Percentiles rank a stretch among this genome's conserved stretches.
phyloP scores from a whole-genome alignment of 2,888 invertebrate genomes.

The Ferrisia virgata region DNA sequence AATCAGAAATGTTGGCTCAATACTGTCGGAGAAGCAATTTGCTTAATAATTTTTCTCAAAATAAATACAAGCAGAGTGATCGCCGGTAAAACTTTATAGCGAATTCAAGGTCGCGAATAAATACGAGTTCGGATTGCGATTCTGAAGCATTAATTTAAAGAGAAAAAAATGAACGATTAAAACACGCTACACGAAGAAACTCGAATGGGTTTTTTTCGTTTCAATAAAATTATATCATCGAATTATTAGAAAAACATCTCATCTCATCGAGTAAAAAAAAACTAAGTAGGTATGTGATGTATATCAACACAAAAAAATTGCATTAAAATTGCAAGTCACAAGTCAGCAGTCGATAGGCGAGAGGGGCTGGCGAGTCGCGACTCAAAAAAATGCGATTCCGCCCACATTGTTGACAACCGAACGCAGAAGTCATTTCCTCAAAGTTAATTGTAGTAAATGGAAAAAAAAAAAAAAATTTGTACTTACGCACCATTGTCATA shows the following conservation, averaged over 20 bases:
- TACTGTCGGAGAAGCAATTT: too few species aligned
- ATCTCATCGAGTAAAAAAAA: too few species aligned
- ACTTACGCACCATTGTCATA: conserved; percentile 31
- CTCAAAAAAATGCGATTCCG: not conserved
- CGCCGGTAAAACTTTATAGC: not conserved
- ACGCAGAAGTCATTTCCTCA: not conserved
- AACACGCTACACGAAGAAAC: not conserved
- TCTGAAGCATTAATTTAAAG: not conserved
- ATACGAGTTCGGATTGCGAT: not conserved
- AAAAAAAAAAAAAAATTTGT: not conserved
- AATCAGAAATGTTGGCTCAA: too few species aligned
- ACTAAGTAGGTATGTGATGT: too few species aligned
- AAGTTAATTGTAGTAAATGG: conserved; percentile 6
- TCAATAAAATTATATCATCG: too few species aligned
- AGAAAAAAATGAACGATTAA: too few species aligned
- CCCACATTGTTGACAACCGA: not conserved
- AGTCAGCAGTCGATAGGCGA: not conserved
- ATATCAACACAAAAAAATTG: not conserved
- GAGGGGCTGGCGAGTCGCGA: not conserved
- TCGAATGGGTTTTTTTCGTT: too few species aligned
- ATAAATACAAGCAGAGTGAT: not conserved
- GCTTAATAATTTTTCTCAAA: too few species aligned
- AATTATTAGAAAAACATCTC: too few species aligned
- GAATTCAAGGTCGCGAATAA: not conserved
- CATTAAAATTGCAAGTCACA: not conserved